Conservation (phyloP, 1,140 invertebrate genomes). For the Aporrectodea caliginosa region DNA sequence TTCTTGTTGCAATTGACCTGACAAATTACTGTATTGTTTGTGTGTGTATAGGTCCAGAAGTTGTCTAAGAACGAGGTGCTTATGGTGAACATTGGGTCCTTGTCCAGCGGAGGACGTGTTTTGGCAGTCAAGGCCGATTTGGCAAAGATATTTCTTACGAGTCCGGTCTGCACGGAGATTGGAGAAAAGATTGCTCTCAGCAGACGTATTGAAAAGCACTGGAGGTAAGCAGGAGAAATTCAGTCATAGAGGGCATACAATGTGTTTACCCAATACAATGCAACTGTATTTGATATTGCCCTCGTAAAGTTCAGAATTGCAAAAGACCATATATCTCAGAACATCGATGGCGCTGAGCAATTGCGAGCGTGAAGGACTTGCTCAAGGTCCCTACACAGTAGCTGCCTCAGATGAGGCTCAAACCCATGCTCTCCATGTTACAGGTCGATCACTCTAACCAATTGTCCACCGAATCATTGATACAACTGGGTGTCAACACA, state of each 20-base stretch:
- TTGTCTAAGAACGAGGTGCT: constrained; percentile 80
- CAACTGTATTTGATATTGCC: neutral
- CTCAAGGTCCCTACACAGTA: too few relatives aligned
- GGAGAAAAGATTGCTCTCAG: constrained; percentile 98
- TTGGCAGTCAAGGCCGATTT: constrained; percentile 94
- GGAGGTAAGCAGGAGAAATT: constrained; percentile 69
- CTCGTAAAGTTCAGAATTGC: neutral
- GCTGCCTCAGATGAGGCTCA: too few relatives aligned
- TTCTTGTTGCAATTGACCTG: neutral
- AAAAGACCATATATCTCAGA: constrained; percentile 5
- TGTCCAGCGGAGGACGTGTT: constrained; percentile 95
- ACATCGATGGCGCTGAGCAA: neutral
- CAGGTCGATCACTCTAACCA: too few relatives aligned
- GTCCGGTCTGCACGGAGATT: constrained; percentile 97
- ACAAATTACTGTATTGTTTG: too few relatives aligned
- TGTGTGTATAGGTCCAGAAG: constrained; percentile 69
- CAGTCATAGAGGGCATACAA: neutral
- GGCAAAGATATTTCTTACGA: constrained; percentile 93
- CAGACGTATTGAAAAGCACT: constrained; percentile 97
- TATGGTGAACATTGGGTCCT: constrained; percentile 96
- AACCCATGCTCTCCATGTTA: too few relatives aligned
- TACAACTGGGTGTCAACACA: too few relatives aligned
- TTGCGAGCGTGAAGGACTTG: neutral
- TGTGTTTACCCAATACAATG: neutral
- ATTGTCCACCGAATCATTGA: too few relatives aligned